Evolutionary conservation across 2,888 invertebrate species (phyloP), one percentile per base, ranked within the genome.

Genomic region (Drosophila testacea): DNA sequence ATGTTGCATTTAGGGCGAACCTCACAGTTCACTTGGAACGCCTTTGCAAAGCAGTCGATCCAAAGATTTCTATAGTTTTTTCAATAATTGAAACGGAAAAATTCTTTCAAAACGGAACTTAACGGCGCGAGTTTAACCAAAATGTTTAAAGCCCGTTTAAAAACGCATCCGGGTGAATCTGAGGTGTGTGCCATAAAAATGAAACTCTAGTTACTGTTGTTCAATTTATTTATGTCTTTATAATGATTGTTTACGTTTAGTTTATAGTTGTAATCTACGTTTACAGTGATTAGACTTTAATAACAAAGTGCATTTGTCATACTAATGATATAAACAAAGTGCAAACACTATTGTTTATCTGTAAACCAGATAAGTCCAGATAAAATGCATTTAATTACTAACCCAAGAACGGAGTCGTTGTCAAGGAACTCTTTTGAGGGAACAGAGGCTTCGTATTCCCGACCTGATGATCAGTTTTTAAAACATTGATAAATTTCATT

Each of bases 101-200:
- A 63, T 57, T 38, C 65, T 74, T 69, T 83, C 85, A 90, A 83
- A 74, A 90, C 90, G 90, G 90, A 90, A 78, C 75, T 89, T 7
- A 85, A 56, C 83, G 90, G 86, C 69, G 81, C 88, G 72, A 88
- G 79, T 83, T 84, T 91, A 41, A 88, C 86, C 50, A 91, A 88
- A 79, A 92, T 92, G 88, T 89, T 92, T 57, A 92, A 90, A 69
- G 82, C 89, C 72, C 91, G 92, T 27, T 77, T 92, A 59, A 91
- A 91, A 75, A 79, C 90, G 50, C 82, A 84, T 69, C 80, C 85
- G 59, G 83, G 77, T 60, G 91, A 92, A 69, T 78, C 81, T 64
- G 92, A 92, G 92, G 92, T 92, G 91, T 74, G 77, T 73, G 41
- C 9, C 7, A 41, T 1, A 6, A 28, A 32, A 16, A 10, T 50